phyloP scores from a whole-genome alignment of 2,888 invertebrate genomes.

The Craniophora ligustri region DNA sequence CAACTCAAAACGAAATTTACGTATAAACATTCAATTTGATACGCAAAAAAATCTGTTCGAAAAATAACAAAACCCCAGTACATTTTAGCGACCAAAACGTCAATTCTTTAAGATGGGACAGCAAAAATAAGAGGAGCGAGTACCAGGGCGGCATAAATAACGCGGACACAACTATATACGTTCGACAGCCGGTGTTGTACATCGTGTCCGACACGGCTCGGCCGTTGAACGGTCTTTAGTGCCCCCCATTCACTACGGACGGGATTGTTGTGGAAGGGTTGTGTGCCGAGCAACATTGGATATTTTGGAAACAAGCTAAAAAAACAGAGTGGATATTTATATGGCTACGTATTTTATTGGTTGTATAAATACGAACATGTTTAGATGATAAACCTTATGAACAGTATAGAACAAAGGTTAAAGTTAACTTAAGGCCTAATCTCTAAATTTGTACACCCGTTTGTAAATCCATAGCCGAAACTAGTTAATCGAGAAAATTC shows the following conservation, averaged over 20 bases:
- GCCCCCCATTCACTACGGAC: slow-evolving; percentile 70
- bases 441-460: too few relatives aligned
- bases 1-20: neutral
- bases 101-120: slow-evolving; percentile 39
- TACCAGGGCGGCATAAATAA: slow-evolving; percentile 71
- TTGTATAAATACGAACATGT: too few relatives aligned
- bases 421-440: too few relatives aligned
- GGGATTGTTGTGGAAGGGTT: slow-evolving; percentile 40
- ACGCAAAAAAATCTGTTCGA: neutral
- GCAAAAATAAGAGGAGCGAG: slow-evolving; percentile 44
- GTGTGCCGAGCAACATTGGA: slow-evolving; percentile 4
- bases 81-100: slow-evolving; percentile 41
- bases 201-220: slow-evolving; percentile 73
- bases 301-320: neutral
- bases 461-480: too few relatives aligned
- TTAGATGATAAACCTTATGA: too few relatives aligned
- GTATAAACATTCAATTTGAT: neutral
- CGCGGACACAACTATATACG: slow-evolving; percentile 59
- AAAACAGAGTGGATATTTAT: too few relatives aligned
- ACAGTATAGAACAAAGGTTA: too few relatives aligned
- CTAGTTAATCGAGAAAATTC: too few relatives aligned
- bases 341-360: too few relatives aligned
- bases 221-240: slow-evolving; percentile 72
- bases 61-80: slow-evolving; percentile 1
- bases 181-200: slow-evolving; percentile 68